Base-by-base conservation (phyloP, 2,888 invertebrate species). In the Rutpela maculata region DNA sequence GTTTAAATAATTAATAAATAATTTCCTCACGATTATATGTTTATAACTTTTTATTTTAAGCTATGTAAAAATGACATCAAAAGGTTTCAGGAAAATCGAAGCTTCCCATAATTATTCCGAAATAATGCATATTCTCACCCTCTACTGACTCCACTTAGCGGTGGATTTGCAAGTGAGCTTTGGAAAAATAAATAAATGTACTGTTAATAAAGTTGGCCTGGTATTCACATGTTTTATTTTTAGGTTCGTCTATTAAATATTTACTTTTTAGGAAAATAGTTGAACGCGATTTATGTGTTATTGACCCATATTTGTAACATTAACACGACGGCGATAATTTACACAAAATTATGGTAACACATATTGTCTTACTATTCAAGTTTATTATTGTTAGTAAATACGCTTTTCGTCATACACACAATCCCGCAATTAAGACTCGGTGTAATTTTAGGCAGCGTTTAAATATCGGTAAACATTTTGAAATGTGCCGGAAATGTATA, bases 401-500 rank as follows among this genome's bases (percentile, higher is more conserved):
- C 17, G 56, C n/a, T 10, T 65, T 69, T 57, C 67, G 69, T 69
- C 69, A 69, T 31, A 57, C 11, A 31, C n/a, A 69, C 57, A 26
- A 18, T 18, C 31, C 17, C 22, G 50, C 19, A 35, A 57, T 69
- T 69, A 59, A 57, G 35, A 57, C 59, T 22, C 4, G 67, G 67
- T 67, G 59, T 69, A 17, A 69, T 55, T 69, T 69, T 57, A 57
- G 56, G 11, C 59, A 57, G 38, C 11, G 22, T 56, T 69, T 69
- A 19, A 67, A 69, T 56, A 35, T 69, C n/a, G 26, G 31, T 35
- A 69, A 69, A 69, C 69, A 57, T 57, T 57, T 38, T 35, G 56
- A 38, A 69, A 69, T 26, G 18, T 35, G 57, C 69, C 57, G 69
- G 69, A 59, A 69, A 69, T 31, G 35, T 57, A 69, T 43, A 35